A percentile compares a stretch with the other conserved stretches of the same genome.
phyloP scores from a whole-genome alignment of 2,888 invertebrate species.

The Drosophila emarginata region DNA sequence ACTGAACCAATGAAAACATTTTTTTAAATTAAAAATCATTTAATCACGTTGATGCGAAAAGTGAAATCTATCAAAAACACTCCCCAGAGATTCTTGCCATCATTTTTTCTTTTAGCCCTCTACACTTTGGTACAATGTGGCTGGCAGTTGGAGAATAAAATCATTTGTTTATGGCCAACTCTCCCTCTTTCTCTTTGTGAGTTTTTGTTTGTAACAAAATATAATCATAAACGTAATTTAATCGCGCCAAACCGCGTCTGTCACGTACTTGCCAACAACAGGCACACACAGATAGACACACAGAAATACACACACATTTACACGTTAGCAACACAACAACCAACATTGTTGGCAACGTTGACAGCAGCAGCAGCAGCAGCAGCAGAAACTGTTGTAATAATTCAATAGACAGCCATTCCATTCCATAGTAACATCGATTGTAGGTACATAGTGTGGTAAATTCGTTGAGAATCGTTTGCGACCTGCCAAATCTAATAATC shows the following conservation, averaged over 20 bases:
- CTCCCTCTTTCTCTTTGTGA: conserved; percentile 16
- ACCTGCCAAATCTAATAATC: conserved; percentile 73
- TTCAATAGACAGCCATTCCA: conserved; percentile 73
- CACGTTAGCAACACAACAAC: conserved; percentile 37
- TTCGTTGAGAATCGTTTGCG: conserved; percentile 61
- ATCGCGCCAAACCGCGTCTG: conserved; percentile 77
- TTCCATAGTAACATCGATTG: conserved; percentile 66
- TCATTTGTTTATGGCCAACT: conserved; percentile 58
- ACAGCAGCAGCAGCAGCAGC: conserved; percentile 75
- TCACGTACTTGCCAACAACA: conserved; percentile 75
- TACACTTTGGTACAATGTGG: conserved; percentile 74
- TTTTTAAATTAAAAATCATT: background rate
- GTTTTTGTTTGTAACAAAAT: conserved; percentile 71
- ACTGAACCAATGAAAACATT: too few relatives aligned
- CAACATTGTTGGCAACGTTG: conserved; percentile 65
- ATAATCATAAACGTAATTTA: conserved; percentile 78
- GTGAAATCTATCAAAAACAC: conserved; percentile 60
- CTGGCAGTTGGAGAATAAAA: conserved; percentile 30
- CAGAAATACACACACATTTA: conserved; percentile 12
- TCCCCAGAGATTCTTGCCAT: conserved; percentile 46
- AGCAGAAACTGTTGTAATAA: conserved; percentile 74
- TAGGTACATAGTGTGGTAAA: conserved; percentile 49
- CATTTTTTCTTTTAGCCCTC: conserved; percentile 68
- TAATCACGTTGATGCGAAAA: background rate
- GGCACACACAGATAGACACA: conserved; percentile 20